Evolutionary conservation across 2,113 vertebrate species (phyloP).

Genomic region (Nanorana parkeri): DNA sequence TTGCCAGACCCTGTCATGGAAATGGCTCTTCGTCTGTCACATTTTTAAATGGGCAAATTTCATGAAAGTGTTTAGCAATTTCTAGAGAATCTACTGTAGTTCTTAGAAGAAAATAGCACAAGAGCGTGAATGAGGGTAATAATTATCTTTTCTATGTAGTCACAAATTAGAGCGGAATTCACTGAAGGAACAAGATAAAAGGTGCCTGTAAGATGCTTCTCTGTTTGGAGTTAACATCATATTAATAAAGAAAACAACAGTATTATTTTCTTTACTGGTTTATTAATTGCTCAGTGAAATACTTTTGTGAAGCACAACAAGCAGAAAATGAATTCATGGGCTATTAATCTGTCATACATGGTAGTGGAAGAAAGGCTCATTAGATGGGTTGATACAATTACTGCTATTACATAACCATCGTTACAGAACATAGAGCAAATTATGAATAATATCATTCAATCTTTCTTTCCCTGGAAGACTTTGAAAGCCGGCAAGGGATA

Average conservation of each 20-base stretch:
- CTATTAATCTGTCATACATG: conserved; percentile 73
- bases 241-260: conserved; percentile 66
- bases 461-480: conserved; percentile 38
- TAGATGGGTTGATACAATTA: conserved; percentile 71
- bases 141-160: conserved; percentile 54
- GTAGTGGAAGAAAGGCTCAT: conserved; percentile 71
- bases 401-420: conserved; percentile 71
- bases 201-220: conserved; percentile 68
- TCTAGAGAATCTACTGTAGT: not conserved
- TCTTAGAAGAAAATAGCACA: not conserved
- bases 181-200: conserved; percentile 59
- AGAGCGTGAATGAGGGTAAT: conserved; percentile 58
- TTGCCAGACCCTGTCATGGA: not conserved
- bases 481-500: conserved; percentile 29
- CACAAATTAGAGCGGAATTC: conserved; percentile 62
- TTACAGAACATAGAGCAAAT: conserved; percentile 70
- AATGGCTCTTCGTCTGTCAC: not conserved
- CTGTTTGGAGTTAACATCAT: conserved; percentile 66
- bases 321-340: conserved; percentile 71
- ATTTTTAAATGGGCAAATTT: not conserved
- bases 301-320: conserved; percentile 70
- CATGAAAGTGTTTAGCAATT: not conserved
- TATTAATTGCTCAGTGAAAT: conserved; percentile 71
- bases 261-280: conserved; percentile 67
- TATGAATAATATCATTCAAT: conserved; percentile 62